phyloP scores from a whole-genome alignment of 2,888 invertebrate genomes.

The Brassicogethes aeneus region DNA sequence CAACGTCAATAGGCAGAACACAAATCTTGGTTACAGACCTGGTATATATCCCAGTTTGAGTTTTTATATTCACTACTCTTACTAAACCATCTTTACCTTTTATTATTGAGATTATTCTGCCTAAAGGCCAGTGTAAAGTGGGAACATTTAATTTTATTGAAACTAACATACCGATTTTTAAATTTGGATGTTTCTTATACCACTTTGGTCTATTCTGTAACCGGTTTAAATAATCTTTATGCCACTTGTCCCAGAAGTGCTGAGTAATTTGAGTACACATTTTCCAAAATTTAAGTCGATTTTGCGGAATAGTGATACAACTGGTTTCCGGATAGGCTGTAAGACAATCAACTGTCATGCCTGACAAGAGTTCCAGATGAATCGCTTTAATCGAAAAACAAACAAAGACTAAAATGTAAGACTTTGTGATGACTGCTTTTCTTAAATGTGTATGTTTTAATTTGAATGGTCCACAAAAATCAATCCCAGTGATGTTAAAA shows the following conservation, averaged over 20 bases:
- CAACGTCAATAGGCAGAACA: slow-evolving; percentile 1
- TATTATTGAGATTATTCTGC: neutral
- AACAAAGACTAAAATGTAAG: slow-evolving; percentile 1
- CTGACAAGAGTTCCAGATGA: slow-evolving; percentile 8
- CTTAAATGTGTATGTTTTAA: neutral
- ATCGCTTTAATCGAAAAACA: slow-evolving; percentile 3
- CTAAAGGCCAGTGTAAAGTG: neutral
- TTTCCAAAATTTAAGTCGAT: slow-evolving; percentile 18
- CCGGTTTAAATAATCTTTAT: slow-evolving; percentile 18
- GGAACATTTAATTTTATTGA: neutral
- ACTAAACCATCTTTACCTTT: slow-evolving; percentile 1
- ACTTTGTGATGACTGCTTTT: slow-evolving; percentile 3
- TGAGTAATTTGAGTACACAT: slow-evolving; percentile 15
- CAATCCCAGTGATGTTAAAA: slow-evolving; percentile 7
- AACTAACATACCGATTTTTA: neutral
- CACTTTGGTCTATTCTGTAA: slow-evolving; percentile 19
- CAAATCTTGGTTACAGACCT: neutral
- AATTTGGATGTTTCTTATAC: slow-evolving; percentile 3
- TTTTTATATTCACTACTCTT: slow-evolving; percentile 2
- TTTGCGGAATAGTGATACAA: slow-evolving; percentile 9
- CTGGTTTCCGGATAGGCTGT: slow-evolving; percentile 13
- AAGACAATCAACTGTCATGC: slow-evolving; percentile 6
- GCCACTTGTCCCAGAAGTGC: slow-evolving; percentile 18
- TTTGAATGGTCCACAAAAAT: slow-evolving; percentile 2
- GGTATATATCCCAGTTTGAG: neutral